Base-by-base conservation (phyloP, 1,140 invertebrate genomes). In the Cyclina sinensis region DNA sequence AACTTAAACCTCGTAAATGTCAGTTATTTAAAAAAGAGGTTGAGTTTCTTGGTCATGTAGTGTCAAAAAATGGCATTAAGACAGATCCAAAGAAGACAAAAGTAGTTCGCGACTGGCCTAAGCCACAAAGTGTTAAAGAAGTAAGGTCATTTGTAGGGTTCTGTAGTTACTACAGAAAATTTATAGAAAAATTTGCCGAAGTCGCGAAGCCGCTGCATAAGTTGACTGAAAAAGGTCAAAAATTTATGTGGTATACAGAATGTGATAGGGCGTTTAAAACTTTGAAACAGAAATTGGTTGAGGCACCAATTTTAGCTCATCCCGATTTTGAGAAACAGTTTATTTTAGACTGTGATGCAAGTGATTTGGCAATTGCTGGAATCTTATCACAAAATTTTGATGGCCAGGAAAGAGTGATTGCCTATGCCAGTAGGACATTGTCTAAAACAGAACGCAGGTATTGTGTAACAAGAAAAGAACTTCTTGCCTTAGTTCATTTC, bases 91-190 rank as follows among this genome's bases (percentile, higher is more conserved):
- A 90, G 9, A 95, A 95, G 84, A 68, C 93, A 48, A 21, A 57
- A 62, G 87, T 83, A 12, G 79, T 95, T 24, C 62, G 79, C 18
- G 48, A 92, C 12, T 93, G 89, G 84, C 93, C 90, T 21, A 81
- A 57, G n/a, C 94, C 94, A 18, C 86, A 7, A n/a, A 91, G 89
- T 37, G 57, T 92, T 0, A 90, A 68, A 48, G 81, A 92, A 14
- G 74, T 95, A 2, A 37, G 79, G 74, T 46, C 87, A 21, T 94
- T 95, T 68, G 43, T 94, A 21, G 92, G 92, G n/a, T 74, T 94
- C 27, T 90, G 88, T 21, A 48, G 78, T 5, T 93, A 90, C 80
- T 93, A 93, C 78, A 27, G 92, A 16, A 82, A 89, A 37, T 93
- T 91, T 86, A 91, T 93, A 16, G 14, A 57, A 39, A 27, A 81